These are phyloP conservation scores for Pteropus rufus DNA, from an alignment of 2,797 vertebrate genomes.

Conservation along the genomic window DNA sequence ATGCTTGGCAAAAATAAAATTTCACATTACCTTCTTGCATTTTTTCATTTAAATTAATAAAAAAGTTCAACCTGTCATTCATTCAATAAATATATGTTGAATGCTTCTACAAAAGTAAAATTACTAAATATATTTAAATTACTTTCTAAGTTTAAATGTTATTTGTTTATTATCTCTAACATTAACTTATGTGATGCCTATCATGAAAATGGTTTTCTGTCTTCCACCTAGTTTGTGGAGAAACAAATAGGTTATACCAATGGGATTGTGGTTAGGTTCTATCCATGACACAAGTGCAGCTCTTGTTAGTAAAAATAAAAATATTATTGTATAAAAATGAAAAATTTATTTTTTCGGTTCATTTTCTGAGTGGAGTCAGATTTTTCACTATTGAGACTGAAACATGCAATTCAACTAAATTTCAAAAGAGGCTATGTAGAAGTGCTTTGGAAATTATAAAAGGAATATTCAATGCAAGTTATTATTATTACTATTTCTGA, in stretches of 20 bases:
- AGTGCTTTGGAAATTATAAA: constrained; percentile 27
- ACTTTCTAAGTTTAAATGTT: background rate
- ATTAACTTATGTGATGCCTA: constrained; percentile 12
- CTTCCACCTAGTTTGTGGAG: background rate
- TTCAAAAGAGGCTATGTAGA: background rate
- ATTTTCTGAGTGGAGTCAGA: background rate
- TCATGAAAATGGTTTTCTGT: background rate
- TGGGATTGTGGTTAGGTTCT: background rate
- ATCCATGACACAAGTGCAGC: background rate
- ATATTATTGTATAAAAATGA: background rate
- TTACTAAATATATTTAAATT: background rate
- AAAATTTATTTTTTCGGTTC: background rate
- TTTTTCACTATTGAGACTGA: constrained; percentile 12
- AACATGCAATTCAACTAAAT: background rate
- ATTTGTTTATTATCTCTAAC: background rate
- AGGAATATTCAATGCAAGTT: background rate
- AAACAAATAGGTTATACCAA: background rate
- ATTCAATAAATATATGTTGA: constrained; percentile 9
- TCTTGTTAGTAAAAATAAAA: background rate
- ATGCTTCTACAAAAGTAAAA: background rate
- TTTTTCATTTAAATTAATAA: constrained; percentile 13
- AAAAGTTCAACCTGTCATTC: background rate
- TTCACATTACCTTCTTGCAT: background rate
- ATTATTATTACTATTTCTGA: background rate
- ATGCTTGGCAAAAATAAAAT: background rate